Base-by-base conservation (phyloP, 2,888 invertebrate species). In the Spodoptera exigua region DNA sequence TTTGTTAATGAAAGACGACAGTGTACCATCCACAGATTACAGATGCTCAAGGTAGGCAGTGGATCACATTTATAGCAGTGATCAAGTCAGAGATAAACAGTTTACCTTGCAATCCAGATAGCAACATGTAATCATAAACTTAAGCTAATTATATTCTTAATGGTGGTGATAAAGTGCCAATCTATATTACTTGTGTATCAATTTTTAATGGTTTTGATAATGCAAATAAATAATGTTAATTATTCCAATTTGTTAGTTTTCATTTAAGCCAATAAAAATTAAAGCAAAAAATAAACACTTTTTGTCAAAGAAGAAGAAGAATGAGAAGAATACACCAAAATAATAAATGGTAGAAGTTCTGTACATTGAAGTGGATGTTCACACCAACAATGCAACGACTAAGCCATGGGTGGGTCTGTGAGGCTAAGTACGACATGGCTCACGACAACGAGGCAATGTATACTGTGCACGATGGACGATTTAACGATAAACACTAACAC, bases 301-400 rank as follows among this genome's bases (percentile, higher is more conserved):
- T 62, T 63, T 61, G 37, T 69, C 67, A 69, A 68, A 70, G 71
- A 72, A 67, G 59, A 56, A 64, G 67, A 60, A 74, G 65, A 64
- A 75, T 77, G 71, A 61, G 67, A 70, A 79, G 69, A 66, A 65
- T 73, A 77, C 75, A 79, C 65, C 73, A 74, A 79, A 78, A 78
- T 78, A 73, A 78, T 74, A 71, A 64, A 80, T 76, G 80, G 76
- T 69, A 65, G 68, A 78, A 66, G 48, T 60, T 81, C 81, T 89
- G 83, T 89, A 89, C 88, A 89, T 79, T 82, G 74, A 81, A 81
- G 85, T 86, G 84, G 58, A 72, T 75, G 78, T 76, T 85, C 83
- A 92, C 92, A 92, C 89, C 90, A 83, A 92, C 84, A 83, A 93
- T 93, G 92, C 81, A 88, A 89, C 86, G 74, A 90, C 92, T 88